Base-by-base conservation (phyloP, 2,888 invertebrate species). In the Chalcosyrphus nemorum region DNA sequence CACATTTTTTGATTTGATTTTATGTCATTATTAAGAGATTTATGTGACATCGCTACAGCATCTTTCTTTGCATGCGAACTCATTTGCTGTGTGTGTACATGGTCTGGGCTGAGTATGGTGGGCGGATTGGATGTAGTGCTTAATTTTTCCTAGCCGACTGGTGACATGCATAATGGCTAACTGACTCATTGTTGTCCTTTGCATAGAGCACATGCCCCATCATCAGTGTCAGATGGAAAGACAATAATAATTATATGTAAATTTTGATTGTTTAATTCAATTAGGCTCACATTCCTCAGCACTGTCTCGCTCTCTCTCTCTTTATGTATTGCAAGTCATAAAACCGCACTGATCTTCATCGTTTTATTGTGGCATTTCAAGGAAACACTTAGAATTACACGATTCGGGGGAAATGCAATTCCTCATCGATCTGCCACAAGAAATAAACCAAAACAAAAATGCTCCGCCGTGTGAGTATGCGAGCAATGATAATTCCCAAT, bases 1-100 rank as follows among this genome's bases (percentile, higher is more conserved):
- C 21, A 54, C 61, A 72, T 74, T 74, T 65, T 38, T 50, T 71
- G 50, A 72, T 78, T 72, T 78, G 72, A 72, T 78, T 78, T 66
- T 32, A 21, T 52, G 78, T 43, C 65, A 72, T 66, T 78, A 78
- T 78, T 78, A 50, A 43, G 57, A 66, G 76, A 78, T 78, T 78
- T 78, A 78, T 78, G 78, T 72, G 78, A 72, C 72, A 78, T 7
- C 35, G 32, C 43, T 6, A 76, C 76, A 76, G 50, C 59, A 61
- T 68, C 32, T 7, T 43, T 27, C 52, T 56, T 19, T 76, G 50
- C 75, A 21, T 38, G 75, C 61, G 70, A 52, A 57, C 75, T 57
- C 65, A 71, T 71, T 71, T 61, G n/a, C n/a, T n/a, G 38, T 41
- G 66, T n/a, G 19, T n/a, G 63, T 61, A 29, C 45, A 29, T 43